Conservation (phyloP, 1,140 invertebrate species). For the Drosophila sp. region DNA sequence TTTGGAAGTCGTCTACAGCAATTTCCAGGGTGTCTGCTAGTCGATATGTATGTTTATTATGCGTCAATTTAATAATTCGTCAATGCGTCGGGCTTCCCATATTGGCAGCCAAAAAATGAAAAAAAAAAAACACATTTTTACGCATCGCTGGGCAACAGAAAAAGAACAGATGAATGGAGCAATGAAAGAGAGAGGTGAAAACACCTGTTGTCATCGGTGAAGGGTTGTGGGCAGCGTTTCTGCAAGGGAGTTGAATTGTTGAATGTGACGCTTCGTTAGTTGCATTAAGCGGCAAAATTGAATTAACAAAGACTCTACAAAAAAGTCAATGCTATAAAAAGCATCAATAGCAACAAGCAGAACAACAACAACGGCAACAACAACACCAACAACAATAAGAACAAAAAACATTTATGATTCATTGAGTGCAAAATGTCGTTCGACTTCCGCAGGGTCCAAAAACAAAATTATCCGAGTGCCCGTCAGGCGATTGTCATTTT, state of each 20-base stretch:
- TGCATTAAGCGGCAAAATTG: constrained; percentile 63
- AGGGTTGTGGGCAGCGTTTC: neutral
- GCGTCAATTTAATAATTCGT: constrained; percentile 9
- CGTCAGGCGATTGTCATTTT: constrained; percentile 44
- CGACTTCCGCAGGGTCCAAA: constrained; percentile 58
- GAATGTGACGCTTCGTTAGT: constrained; percentile 60
- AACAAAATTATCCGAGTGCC: constrained; percentile 44
- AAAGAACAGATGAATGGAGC: constrained; percentile 2
- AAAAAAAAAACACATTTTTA: constrained; percentile 31
- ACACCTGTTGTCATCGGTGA: constrained; percentile 48
- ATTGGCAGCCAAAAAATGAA: constrained; percentile 23
- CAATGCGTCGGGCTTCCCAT: constrained; percentile 40
- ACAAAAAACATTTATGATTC: constrained; percentile 64
- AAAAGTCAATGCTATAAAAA: constrained; percentile 11
- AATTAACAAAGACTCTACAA: constrained; percentile 37
- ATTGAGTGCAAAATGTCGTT: constrained; percentile 76
- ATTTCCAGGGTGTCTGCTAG: constrained; percentile 5
- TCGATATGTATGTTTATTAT: neutral
- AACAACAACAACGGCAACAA: constrained; percentile 7
- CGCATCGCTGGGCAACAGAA: constrained; percentile 40
- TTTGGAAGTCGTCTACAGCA: too few relatives aligned
- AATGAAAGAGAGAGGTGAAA: neutral
- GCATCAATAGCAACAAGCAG: constrained; percentile 9
- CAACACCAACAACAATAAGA: constrained; percentile 8
- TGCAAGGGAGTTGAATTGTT: constrained; percentile 23